Conservation (phyloP, 2,888 invertebrate genomes). For the Sphecodes monilicornis region DNA sequence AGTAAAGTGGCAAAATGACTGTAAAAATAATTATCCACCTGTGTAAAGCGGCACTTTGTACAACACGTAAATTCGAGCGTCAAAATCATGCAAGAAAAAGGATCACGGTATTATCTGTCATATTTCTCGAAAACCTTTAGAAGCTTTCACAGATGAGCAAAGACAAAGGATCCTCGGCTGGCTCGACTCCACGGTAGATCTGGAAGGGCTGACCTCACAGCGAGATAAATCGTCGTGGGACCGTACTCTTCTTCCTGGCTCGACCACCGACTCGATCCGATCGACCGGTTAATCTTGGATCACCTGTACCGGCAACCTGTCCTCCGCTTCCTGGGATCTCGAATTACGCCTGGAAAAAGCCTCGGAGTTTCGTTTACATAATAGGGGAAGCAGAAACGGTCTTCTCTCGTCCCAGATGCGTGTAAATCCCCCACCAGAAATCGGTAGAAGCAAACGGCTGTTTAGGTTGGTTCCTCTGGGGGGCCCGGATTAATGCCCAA, state of each 20-base stretch:
- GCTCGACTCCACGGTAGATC: conserved; percentile 59
- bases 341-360: conserved; percentile 70
- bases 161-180: conserved; percentile 58
- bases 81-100: not conserved
- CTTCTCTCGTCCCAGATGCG: conserved; percentile 3
- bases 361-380: conserved; percentile 57
- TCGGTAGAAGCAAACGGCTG: conserved; percentile 36
- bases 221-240: conserved; percentile 69
- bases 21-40: too few species aligned
- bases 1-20: too few species aligned
- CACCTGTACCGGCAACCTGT: conserved; percentile 70
- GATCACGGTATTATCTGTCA: not conserved
- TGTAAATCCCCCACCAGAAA: conserved; percentile 20
- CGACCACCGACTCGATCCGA: conserved; percentile 29
- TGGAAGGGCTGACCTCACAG: conserved; percentile 63
- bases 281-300: conserved; percentile 71
- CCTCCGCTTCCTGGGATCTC: conserved; percentile 69
- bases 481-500: conserved; percentile 67
- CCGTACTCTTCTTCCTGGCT: conserved; percentile 33
- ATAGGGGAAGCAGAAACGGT: not conserved
- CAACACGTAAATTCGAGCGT: not conserved
- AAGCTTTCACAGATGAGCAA: conserved; percentile 37
- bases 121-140: not conserved
- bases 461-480: conserved; percentile 42
- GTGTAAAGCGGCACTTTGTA: too few species aligned